phyloP scores from a whole-genome alignment of 1,140 invertebrate genomes.

The Halyomorpha halys region DNA sequence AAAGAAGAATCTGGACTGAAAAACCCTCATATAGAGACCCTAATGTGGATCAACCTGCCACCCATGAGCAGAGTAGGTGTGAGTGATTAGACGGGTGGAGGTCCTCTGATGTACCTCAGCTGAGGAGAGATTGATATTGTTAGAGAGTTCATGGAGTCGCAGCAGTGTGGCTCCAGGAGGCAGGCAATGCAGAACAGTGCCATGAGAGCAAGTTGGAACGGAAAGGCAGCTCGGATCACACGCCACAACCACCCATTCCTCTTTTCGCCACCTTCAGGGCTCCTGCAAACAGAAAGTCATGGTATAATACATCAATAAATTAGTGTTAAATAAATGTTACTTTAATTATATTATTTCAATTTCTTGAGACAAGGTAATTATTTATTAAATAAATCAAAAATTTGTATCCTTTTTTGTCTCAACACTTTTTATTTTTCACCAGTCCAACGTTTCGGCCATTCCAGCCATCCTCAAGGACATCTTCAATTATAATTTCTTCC shows the following conservation, averaged over 20 bases:
- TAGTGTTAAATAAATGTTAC: too few species aligned
- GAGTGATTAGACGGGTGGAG: slow-evolving; percentile 63
- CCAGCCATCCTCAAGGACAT: too few species aligned
- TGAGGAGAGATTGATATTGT: slow-evolving; percentile 71
- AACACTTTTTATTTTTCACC: too few species aligned
- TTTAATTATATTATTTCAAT: too few species aligned
- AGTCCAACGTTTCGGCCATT: too few species aligned
- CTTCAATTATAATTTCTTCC: too few species aligned
- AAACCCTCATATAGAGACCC: not conserved
- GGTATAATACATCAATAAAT: too few species aligned
- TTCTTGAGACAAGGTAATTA: too few species aligned
- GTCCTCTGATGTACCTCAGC: slow-evolving; percentile 70
- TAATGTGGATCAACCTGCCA: not conserved
- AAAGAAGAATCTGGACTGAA: not conserved
- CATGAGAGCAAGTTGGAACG: slow-evolving; percentile 71
- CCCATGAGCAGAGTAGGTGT: not conserved
- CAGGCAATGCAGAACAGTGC: slow-evolving; percentile 70
- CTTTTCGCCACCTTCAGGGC: slow-evolving; percentile 11
- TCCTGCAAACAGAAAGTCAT: not conserved
- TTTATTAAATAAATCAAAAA: too few species aligned
- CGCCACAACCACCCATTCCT: slow-evolving; percentile 56
- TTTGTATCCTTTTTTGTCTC: too few species aligned
- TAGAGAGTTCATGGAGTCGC: slow-evolving; percentile 73
- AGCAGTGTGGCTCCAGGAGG: slow-evolving; percentile 69
- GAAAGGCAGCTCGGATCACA: slow-evolving; percentile 61